These are phyloP conservation scores for Lithobates sylvaticus DNA, from an alignment of 2,797 vertebrate species.

Conservation along the genomic window DNA sequence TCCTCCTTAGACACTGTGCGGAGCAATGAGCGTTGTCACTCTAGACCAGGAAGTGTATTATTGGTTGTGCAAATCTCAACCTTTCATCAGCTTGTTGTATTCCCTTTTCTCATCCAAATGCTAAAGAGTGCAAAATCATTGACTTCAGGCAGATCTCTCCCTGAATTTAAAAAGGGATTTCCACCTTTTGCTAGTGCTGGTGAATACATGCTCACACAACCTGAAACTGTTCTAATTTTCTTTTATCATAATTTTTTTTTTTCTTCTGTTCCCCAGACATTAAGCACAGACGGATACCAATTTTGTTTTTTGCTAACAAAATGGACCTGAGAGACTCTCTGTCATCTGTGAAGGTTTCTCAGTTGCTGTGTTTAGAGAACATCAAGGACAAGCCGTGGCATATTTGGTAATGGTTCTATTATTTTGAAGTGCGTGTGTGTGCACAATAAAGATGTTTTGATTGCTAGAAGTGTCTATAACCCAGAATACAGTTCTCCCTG, in stretches of 20 bases:
- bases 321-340: constrained; percentile 96
- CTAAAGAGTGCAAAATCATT: too few relatives aligned
- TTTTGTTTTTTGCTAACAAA: constrained; percentile 99
- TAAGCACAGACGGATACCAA: constrained; percentile 94
- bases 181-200: too few relatives aligned
- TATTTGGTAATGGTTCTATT: constrained; percentile 86
- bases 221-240: constrained; percentile 5
- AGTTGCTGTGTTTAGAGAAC: constrained; percentile 92
- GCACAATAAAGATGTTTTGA: constrained; percentile 4
- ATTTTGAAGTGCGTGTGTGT: constrained; percentile 20
- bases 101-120: too few relatives aligned
- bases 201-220: background rate
- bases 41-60: too few relatives aligned
- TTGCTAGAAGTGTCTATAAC: constrained; percentile 34
- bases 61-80: too few relatives aligned
- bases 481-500: constrained; percentile 8
- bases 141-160: too few relatives aligned
- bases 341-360: constrained; percentile 95
- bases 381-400: constrained; percentile 99
- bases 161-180: too few relatives aligned
- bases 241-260: constrained; percentile 34
- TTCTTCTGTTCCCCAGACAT: constrained; percentile 82
- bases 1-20: too few relatives aligned
- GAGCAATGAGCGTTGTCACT: too few relatives aligned
- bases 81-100: too few relatives aligned